Evolutionary conservation across 2,797 vertebrate genomes (phyloP).

Genomic region (Natrix natrix): DNA sequence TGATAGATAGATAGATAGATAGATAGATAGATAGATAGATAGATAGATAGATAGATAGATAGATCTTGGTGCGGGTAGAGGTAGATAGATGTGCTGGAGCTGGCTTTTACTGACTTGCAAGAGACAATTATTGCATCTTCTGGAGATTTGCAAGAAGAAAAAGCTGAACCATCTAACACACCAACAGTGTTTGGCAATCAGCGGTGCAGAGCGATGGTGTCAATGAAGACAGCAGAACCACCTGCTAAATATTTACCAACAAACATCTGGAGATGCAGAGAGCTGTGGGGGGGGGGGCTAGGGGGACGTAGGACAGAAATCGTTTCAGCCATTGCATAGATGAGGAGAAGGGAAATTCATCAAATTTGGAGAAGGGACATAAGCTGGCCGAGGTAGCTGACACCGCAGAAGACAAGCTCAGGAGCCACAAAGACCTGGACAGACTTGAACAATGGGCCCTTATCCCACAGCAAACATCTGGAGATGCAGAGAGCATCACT

Average conservation of each 20-base stretch:
- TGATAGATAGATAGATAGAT: too few species aligned
- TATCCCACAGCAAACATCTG: background rate
- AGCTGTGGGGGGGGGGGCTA: background rate
- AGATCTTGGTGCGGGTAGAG: too few species aligned
- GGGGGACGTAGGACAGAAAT: background rate
- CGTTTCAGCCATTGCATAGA: background rate
- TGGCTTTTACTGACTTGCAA: background rate
- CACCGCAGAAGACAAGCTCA: background rate
- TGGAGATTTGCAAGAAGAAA: background rate
- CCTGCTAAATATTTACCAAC: background rate
- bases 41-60: too few species aligned
- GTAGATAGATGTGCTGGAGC: background rate
- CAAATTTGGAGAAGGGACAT: background rate
- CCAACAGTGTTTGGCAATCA: background rate
- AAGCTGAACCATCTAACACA: background rate
- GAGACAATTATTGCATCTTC: background rate
- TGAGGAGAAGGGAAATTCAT: background rate
- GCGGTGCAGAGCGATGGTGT: background rate
- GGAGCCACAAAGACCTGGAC: background rate
- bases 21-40: too few species aligned
- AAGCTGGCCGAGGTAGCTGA: background rate
- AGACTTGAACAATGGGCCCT: background rate
- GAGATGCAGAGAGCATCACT: too few species aligned
- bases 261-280: background rate
- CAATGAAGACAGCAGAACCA: background rate